Conservation (phyloP, 30 jellyfish, hydroid and myxozoan genomes). For the Hydractinia symbiolongicarpus region DNA sequence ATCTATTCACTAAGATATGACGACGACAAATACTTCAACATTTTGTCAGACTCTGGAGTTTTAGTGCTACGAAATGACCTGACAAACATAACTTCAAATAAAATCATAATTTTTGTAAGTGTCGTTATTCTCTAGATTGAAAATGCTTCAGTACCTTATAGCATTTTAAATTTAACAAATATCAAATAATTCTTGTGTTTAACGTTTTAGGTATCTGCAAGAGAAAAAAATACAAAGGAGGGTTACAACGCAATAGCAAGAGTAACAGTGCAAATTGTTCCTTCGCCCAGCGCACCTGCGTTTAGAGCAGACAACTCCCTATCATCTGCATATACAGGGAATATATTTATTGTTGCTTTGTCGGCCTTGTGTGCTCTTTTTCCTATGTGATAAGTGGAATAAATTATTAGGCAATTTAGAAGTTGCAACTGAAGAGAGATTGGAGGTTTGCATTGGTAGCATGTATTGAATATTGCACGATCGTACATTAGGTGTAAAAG, state of each 20-base stretch:
- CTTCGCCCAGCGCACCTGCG: neutral
- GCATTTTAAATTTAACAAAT: neutral
- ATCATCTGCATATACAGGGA: no score
- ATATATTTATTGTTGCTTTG: no score
- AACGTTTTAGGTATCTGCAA: slow-evolving; percentile 20
- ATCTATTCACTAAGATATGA: neutral
- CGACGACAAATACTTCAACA: slow-evolving; percentile 14
- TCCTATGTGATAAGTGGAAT: no score
- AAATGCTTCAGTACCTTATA: neutral
- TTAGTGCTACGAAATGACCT: slow-evolving; percentile 1
- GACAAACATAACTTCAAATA: neutral
- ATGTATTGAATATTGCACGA: no score
- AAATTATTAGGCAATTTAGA: no score
- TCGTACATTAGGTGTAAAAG: no score
- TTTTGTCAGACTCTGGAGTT: slow-evolving; percentile 24
- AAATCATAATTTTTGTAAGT: slow-evolving; percentile 15
- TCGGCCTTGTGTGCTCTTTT: no score
- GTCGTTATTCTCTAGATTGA: neutral
- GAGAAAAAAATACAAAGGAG: slow-evolving; percentile 20
- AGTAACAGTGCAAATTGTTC: slow-evolving; percentile 7
- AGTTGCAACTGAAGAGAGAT: no score
- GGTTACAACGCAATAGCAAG: slow-evolving; percentile 16
- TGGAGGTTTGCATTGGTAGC: no score
- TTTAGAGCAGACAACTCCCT: no score
- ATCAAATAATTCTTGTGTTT: neutral